Percentiles rank a stretch among this genome's conserved stretches.
These are phyloP conservation scores for Silurus glanis DNA, from an alignment of 2,113 vertebrate species.

Conservation along the genomic window DNA sequence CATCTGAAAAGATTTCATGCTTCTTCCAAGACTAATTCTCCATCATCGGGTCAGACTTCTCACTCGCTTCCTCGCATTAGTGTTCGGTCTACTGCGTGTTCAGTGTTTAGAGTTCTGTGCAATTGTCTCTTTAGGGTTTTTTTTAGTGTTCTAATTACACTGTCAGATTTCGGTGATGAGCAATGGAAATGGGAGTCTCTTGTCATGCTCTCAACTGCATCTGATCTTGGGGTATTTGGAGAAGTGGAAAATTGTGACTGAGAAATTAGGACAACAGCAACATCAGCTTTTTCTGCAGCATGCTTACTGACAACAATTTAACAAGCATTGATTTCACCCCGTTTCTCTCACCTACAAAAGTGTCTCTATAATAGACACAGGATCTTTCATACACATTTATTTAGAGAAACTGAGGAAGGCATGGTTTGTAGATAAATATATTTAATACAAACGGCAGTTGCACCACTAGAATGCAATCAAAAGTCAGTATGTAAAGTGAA, in stretches of 20 bases:
- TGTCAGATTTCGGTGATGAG: not conserved
- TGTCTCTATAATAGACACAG: not conserved
- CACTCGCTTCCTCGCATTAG: not conserved
- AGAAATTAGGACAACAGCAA: not conserved
- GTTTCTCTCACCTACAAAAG: not conserved
- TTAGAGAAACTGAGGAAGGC: not conserved
- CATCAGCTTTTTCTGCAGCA: not conserved
- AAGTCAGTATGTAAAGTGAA: not conserved
- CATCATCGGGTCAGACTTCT: not conserved
- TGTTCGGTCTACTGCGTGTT: not conserved
- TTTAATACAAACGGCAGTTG: not conserved
- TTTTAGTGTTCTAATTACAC: not conserved
- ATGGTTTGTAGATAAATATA: not conserved
- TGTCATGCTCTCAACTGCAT: not conserved
- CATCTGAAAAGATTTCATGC: not conserved
- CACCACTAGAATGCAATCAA: not conserved
- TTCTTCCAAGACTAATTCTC: not conserved
- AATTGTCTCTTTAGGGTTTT: not conserved
- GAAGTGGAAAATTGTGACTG: not conserved
- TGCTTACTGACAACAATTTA: not conserved
- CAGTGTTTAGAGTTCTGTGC: not conserved
- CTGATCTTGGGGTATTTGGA: not conserved
- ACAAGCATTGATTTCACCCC: not conserved
- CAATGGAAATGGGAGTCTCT: not conserved
- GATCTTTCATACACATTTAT: not conserved